A percentile compares a stretch with the other conserved stretches of the same genome.
phyloP scores from a whole-genome alignment of 2,113 vertebrate genomes.

The Onychostoma macrolepis region DNA sequence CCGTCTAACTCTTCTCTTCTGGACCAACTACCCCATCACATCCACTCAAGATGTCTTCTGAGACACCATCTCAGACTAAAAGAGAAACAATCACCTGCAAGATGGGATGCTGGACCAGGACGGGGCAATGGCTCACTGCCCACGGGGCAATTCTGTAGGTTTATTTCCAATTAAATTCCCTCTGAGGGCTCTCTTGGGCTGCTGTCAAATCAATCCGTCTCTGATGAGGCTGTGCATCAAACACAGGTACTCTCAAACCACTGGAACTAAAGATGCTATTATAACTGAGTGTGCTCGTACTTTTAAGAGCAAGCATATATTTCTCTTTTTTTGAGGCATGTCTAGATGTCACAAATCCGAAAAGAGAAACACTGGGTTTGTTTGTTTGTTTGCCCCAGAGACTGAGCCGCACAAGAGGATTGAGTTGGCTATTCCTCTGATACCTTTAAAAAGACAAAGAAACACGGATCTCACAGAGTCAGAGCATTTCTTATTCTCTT shows the following conservation, averaged over 20 bases:
- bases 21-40: slow-evolving; percentile 14
- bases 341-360: neutral
- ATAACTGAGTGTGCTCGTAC: neutral
- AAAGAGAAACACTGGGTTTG: neutral
- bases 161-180: slow-evolving; percentile 27
- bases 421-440: neutral
- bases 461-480: neutral
- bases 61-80: neutral
- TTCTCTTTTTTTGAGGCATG: neutral
- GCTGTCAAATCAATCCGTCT: slow-evolving; percentile 1
- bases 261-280: slow-evolving; percentile 5
- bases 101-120: neutral
- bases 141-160: slow-evolving; percentile 1
- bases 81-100: slow-evolving; percentile 3
- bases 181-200: slow-evolving; percentile 13
- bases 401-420: neutral
- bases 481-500: neutral
- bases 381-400: neutral
- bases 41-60: slow-evolving; percentile 18
- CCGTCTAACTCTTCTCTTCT: neutral
- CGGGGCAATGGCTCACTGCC: slow-evolving; percentile 13
- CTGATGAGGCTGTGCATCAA: slow-evolving; percentile 18
- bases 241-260: slow-evolving; percentile 25
- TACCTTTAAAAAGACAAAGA: slow-evolving; percentile 3
- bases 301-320: neutral